phyloP scores from a whole-genome alignment of 2,888 invertebrate species.

The Leptopilina drosophilae region DNA sequence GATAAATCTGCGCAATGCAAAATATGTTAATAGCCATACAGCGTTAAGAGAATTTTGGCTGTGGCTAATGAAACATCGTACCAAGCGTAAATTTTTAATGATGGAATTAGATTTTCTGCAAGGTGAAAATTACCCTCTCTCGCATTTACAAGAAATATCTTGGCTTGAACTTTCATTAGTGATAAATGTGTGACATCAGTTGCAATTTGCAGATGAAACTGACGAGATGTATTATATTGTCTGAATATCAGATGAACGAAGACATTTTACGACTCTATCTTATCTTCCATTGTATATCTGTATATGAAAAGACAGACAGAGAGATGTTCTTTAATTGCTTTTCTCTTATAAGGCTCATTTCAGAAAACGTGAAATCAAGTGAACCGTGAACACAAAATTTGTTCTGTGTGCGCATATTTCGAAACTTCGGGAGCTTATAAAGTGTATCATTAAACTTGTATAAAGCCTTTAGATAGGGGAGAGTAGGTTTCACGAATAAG shows the following conservation, averaged over 20 bases:
- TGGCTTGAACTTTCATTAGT: constrained; percentile 4
- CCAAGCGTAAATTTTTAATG: too few relatives aligned
- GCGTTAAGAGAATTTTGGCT: too few relatives aligned
- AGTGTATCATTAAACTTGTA: constrained; percentile 9
- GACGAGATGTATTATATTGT: constrained; percentile 18
- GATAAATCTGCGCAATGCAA: too few relatives aligned
- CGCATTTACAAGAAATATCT: background rate
- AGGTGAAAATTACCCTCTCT: background rate
- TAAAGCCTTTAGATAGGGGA: constrained; percentile 3
- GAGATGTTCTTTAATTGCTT: constrained; percentile 8
- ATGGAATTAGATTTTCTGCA: background rate
- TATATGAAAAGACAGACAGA: too few relatives aligned
- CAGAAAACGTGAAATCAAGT: constrained; percentile 25
- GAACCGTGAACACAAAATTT: constrained; percentile 5
- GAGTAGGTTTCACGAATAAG: background rate
- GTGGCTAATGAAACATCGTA: too few relatives aligned
- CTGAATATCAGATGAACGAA: background rate
- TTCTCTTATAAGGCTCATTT: constrained; percentile 11
- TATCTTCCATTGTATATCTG: constrained; percentile 5
- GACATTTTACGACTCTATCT: constrained; percentile 14
- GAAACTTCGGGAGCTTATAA: background rate
- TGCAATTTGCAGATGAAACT: constrained; percentile 15
- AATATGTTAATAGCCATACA: too few relatives aligned
- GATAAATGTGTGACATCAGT: constrained; percentile 22
- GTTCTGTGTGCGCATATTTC: background rate